phyloP scores from a whole-genome alignment of 2,888 invertebrate genomes.

The Cerastis rubricosa region DNA sequence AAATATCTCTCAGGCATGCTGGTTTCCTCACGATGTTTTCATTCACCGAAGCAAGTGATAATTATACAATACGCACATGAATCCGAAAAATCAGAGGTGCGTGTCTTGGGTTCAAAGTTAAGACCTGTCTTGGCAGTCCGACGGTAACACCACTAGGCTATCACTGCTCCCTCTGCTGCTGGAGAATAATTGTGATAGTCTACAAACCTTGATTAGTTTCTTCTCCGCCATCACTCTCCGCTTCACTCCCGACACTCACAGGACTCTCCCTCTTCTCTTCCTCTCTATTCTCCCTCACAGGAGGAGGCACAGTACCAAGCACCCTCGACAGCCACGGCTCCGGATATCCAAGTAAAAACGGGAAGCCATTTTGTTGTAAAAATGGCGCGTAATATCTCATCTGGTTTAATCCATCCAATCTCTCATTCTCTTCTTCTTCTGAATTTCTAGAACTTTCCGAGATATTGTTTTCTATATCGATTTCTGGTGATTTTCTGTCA shows the following conservation, averaged over 20 bases:
- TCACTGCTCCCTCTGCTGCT: too few relatives aligned
- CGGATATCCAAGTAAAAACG: conserved; percentile 86
- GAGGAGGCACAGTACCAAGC: conserved; percentile 75
- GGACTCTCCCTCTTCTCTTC: conserved; percentile 87
- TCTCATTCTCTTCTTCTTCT: conserved; percentile 83
- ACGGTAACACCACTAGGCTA: too few relatives aligned
- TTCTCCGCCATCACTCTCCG: conserved; percentile 86
- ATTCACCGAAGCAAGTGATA: too few relatives aligned
- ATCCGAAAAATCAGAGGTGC: too few relatives aligned
- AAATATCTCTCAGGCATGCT: too few relatives aligned
- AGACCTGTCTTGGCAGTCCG: too few relatives aligned
- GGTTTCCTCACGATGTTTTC: too few relatives aligned
- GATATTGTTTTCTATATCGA: conserved; percentile 86
- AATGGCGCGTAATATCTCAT: conserved; percentile 89
- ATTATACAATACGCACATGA: too few relatives aligned
- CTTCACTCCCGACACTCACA: conserved; percentile 87
- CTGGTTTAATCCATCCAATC: conserved; percentile 82
- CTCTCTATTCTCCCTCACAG: conserved; percentile 75
- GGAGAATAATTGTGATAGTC: background rate
- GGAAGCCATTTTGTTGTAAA: conserved; percentile 88
- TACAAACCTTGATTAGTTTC: conserved; percentile 85
- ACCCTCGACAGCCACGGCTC: conserved; percentile 87
- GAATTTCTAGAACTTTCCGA: conserved; percentile 85
- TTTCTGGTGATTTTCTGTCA: conserved; percentile 86
- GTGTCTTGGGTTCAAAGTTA: too few relatives aligned